Percentiles rank a stretch among this genome's conserved stretches.
These are phyloP conservation scores for Pangasius sanitwongsei DNA, from an alignment of 2,797 vertebrate species.

Conservation along the genomic window DNA sequence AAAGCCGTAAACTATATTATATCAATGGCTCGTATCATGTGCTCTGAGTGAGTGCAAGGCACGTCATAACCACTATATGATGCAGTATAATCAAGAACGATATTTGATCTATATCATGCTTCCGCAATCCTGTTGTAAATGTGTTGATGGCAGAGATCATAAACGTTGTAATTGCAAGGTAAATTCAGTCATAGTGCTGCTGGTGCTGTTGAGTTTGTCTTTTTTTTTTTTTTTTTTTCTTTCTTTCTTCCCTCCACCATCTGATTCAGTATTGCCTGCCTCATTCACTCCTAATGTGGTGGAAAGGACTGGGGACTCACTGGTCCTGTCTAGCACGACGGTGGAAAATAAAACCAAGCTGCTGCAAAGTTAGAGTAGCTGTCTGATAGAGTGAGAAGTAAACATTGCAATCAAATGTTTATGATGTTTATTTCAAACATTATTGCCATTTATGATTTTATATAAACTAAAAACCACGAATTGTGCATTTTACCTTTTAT, in stretches of 20 bases:
- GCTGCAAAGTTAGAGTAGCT: conserved; percentile 30
- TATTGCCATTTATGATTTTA: background rate
- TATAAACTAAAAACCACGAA: background rate
- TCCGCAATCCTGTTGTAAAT: background rate
- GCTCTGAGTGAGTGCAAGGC: background rate
- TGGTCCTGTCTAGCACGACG: conserved; percentile 51
- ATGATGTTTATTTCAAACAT: background rate
- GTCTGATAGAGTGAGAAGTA: background rate
- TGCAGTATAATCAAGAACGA: background rate
- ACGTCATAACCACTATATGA: background rate
- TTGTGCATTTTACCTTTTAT: background rate
- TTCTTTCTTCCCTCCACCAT: conserved; percentile 40
- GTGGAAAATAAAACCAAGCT: conserved; percentile 66
- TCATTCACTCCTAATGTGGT: conserved; percentile 71
- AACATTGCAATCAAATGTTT: conserved; percentile 11
- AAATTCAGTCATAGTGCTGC: conserved; percentile 36
- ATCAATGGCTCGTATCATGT: background rate
- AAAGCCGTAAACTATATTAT: conserved; percentile 16
- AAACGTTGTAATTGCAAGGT: conserved; percentile 17
- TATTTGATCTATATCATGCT: background rate
- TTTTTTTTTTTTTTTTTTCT: conserved; percentile 35
- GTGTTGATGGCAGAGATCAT: background rate
- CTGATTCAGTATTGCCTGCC: conserved; percentile 61
- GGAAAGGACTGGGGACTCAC: conserved; percentile 62
- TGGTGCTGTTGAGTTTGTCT: conserved; percentile 29